phyloP scores from a whole-genome alignment of 2,113 vertebrate species.

The Anoplopoma fimbria region DNA sequence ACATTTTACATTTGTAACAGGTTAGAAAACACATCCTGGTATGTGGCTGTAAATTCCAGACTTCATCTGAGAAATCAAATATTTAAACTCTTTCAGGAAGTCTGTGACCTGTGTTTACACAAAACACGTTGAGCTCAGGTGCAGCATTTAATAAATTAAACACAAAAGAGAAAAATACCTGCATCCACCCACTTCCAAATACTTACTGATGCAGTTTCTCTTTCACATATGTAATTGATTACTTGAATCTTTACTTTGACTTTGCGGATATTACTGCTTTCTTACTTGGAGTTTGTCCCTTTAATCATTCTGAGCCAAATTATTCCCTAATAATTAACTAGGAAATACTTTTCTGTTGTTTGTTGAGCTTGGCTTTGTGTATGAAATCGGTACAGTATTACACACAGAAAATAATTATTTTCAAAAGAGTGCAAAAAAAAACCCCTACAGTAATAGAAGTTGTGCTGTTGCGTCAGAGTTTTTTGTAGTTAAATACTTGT shows the following conservation, averaged over 20 bases:
- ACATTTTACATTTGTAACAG: neutral
- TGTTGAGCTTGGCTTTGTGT: neutral
- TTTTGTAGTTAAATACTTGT: neutral
- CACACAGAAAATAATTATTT: neutral
- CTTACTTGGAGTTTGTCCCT: neutral
- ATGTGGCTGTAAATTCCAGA: neutral
- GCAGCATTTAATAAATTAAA: neutral
- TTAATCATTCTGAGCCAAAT: neutral
- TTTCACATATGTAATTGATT: neutral
- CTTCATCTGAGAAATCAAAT: neutral
- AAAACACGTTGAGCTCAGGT: no score
- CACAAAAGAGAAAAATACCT: neutral
- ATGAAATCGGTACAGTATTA: neutral
- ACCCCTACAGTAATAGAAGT: neutral
- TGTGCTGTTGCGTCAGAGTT: neutral
- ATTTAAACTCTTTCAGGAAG: neutral
- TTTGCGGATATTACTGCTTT: neutral
- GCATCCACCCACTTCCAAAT: neutral
- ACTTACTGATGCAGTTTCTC: neutral
- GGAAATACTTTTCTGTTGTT: neutral
- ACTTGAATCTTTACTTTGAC: neutral
- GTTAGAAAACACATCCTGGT: neutral
- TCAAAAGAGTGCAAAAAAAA: neutral
- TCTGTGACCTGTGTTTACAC: neutral
- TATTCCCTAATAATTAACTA: conserved; percentile 38